Evolutionary conservation across 2,888 invertebrate species (phyloP).

Genomic region (Mimumesa dahlbomi): DNA sequence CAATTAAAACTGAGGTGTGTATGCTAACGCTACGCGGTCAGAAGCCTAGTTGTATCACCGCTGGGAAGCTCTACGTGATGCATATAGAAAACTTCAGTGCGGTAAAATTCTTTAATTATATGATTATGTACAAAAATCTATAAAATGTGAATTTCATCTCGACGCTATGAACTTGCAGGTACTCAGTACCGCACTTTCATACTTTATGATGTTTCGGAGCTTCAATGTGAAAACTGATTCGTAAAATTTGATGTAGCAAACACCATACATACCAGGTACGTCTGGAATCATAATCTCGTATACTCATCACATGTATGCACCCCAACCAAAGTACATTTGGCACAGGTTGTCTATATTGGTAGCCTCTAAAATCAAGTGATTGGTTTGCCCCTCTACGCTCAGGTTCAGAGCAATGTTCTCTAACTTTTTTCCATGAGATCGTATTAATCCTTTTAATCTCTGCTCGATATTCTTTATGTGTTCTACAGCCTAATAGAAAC

Average conservation of each 20-base stretch:
- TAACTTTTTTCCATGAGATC: conserved; percentile 80
- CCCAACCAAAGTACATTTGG: conserved; percentile 99
- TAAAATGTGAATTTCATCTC: neutral
- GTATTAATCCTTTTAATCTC: conserved; percentile 89
- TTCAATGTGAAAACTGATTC: conserved; percentile 21
- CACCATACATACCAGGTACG: conserved; percentile 1
- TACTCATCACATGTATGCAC: conserved; percentile 87
- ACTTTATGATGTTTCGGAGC: conserved; percentile 69
- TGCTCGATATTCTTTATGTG: conserved; percentile 92
- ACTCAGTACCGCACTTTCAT: conserved; percentile 68
- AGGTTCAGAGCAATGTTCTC: conserved; percentile 85
- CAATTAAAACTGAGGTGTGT: conserved; percentile 51
- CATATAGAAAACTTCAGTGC: conserved; percentile 66
- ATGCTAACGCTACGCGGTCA: conserved; percentile 67
- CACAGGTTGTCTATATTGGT: conserved; percentile 93
- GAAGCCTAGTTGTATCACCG: conserved; percentile 65
- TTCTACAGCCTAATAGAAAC: conserved; percentile 85
- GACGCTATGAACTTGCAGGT: conserved; percentile 59
- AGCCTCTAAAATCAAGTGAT: conserved; percentile 95
- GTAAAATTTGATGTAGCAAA: neutral
- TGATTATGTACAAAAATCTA: conserved; percentile 11
- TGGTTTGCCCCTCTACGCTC: conserved; percentile 97
- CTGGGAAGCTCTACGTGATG: conserved; percentile 70
- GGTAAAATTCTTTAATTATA: conserved; percentile 48
- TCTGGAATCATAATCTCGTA: too few relatives aligned